Evolutionary conservation across 2,797 vertebrate genomes (phyloP).

Genomic region (Chloroceryle inda): DNA sequence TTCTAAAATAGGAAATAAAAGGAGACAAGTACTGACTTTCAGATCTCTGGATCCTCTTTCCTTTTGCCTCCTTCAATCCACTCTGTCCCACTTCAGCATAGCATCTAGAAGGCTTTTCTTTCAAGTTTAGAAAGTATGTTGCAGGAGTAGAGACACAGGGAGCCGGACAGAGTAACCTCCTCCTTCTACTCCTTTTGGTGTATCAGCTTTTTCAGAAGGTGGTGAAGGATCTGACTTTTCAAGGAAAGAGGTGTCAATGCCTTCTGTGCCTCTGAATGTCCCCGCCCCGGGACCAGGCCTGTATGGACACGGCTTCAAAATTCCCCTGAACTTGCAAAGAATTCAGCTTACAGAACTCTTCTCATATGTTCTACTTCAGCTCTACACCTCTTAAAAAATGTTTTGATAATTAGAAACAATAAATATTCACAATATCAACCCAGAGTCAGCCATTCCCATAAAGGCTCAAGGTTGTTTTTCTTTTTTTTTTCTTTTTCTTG

Average conservation of each 20-base stretch:
- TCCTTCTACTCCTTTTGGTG: neutral
- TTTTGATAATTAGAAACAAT: conserved; percentile 17
- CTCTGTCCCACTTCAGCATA: neutral
- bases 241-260: neutral
- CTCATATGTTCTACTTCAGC: neutral
- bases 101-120: neutral
- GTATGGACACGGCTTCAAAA: neutral
- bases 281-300: neutral
- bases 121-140: neutral
- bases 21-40: neutral
- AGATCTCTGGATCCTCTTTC: neutral
- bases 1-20: conserved; percentile 17
- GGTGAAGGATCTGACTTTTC: neutral
- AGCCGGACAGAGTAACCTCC: neutral
- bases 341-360: conserved; percentile 55
- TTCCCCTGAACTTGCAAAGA: neutral
- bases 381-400: neutral
- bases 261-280: neutral
- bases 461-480: neutral
- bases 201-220: neutral
- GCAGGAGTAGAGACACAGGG: conserved; percentile 4
- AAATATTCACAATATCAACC: conserved; percentile 32
- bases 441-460: conserved; percentile 13
- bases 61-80: conserved; percentile 1
- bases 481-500: neutral